These are phyloP conservation scores for Pegea sp. DNA, from an alignment of 23 tunicate species.

Conservation along the genomic window DNA sequence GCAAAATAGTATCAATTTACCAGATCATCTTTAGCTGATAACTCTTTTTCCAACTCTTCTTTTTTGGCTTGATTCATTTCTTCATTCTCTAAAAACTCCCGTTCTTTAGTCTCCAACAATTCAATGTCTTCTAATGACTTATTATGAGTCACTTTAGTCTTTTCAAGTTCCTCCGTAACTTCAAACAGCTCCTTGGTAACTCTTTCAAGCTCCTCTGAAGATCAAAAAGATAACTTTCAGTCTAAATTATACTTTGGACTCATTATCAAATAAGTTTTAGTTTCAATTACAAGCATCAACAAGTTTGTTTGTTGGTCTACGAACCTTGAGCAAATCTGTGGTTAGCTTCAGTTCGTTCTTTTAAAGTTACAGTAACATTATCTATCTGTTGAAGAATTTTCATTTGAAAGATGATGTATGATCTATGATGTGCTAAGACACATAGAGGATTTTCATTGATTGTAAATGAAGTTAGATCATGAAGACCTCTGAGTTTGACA, in stretches of 20 bases:
- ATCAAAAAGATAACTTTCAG: not conserved
- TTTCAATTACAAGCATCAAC: too few species aligned
- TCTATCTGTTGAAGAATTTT: constrained; percentile 51
- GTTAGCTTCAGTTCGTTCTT: constrained; percentile 43
- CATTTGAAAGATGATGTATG: constrained; percentile 69
- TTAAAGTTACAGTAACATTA: constrained; percentile 15
- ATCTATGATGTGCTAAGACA: constrained; percentile 62
- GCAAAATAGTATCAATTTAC: constrained; percentile 3
- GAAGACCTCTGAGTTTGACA: constrained; percentile 44
- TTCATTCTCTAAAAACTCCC: constrained; percentile 51
- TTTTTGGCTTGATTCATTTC: constrained; percentile 14
- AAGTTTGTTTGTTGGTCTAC: too few species aligned
- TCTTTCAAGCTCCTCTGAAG: constrained; percentile 67
- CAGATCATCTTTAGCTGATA: constrained; percentile 83
- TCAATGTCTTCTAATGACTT: constrained; percentile 71
- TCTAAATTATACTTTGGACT: not conserved
- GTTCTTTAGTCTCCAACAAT: constrained; percentile 22
- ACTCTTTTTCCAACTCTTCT: constrained; percentile 50
- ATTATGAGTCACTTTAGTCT: constrained; percentile 37
- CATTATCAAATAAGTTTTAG: not conserved
- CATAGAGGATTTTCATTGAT: constrained; percentile 61
- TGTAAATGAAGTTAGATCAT: constrained; percentile 54
- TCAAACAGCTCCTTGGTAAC: constrained; percentile 39
- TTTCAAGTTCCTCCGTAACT: constrained; percentile 24
- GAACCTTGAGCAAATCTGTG: constrained; percentile 80